Evolutionary conservation across 64 coral and sea anemone genomes (phyloP).

Genomic region (Dendronephthya gigantea): DNA sequence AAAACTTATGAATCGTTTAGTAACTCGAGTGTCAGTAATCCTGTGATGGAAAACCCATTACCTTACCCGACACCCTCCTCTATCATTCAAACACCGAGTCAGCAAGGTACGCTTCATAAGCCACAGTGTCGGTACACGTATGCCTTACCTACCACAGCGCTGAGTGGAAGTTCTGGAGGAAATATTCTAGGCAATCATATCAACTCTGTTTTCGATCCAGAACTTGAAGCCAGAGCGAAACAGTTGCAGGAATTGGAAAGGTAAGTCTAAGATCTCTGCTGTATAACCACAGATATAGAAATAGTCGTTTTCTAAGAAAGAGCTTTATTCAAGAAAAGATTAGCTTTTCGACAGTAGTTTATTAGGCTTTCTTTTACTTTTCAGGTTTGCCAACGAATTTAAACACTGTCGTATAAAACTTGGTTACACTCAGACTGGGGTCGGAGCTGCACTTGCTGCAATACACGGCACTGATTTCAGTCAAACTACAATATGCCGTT

Average conservation of each 20-base stretch:
- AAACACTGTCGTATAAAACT: constrained; percentile 91
- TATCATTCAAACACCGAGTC: background rate
- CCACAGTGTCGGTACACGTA: constrained; percentile 17
- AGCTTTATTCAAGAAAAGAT: too few species aligned
- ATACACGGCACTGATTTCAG: constrained; percentile 96
- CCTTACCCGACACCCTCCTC: background rate
- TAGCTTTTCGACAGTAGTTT: too few species aligned
- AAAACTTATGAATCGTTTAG: constrained; percentile 18
- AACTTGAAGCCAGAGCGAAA: background rate
- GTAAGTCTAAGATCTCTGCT: too few species aligned
- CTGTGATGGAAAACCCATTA: background rate
- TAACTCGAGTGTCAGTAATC: background rate
- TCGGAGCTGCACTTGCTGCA: constrained; percentile 74
- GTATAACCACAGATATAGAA: too few species aligned
- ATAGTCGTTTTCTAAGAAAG: too few species aligned
- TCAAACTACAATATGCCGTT: constrained; percentile 95
- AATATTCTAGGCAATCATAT: background rate
- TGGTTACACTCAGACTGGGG: constrained; percentile 89
- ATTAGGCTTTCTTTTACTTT: background rate
- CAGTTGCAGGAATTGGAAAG: constrained; percentile 12
- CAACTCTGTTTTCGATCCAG: constrained; percentile 6
- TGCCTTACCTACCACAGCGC: background rate
- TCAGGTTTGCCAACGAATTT: constrained; percentile 74
- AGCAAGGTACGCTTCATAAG: background rate
- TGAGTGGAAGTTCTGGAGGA: background rate